Percentiles rank a stretch among this genome's conserved stretches.
Evolutionary conservation across 2,113 vertebrate genomes (phyloP).

Genomic region (Orientallactaga bullata): DNA sequence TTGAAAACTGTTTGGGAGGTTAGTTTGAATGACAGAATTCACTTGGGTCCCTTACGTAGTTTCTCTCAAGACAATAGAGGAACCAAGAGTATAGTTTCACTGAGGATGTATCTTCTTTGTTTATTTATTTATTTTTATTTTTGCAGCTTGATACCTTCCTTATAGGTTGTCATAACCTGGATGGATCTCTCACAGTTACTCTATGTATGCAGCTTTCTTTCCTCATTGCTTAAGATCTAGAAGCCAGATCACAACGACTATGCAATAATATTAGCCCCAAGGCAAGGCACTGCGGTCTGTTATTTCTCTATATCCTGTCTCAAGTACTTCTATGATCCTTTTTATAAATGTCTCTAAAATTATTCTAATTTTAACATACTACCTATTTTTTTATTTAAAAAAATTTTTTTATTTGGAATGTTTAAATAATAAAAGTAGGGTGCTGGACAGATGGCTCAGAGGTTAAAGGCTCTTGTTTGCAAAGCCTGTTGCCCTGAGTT

Average conservation of each 20-base stretch:
- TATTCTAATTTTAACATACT: background rate
- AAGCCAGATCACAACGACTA: background rate
- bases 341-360: background rate
- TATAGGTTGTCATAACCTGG: background rate
- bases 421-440: background rate
- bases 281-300: background rate
- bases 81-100: background rate
- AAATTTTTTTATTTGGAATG: background rate
- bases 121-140: background rate
- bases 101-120: background rate
- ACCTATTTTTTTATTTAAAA: background rate
- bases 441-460: background rate
- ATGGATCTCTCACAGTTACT: background rate
- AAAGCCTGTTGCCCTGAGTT: too few relatives aligned
- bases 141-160: background rate
- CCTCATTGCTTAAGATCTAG: background rate
- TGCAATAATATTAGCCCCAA: background rate
- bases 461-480: too few relatives aligned
- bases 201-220: background rate
- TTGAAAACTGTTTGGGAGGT: background rate
- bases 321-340: background rate
- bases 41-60: background rate
- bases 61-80: background rate
- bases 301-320: background rate
- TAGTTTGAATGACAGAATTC: background rate